Conservation (phyloP, 2,797 vertebrate genomes). For the Champsocephalus gunnari region DNA sequence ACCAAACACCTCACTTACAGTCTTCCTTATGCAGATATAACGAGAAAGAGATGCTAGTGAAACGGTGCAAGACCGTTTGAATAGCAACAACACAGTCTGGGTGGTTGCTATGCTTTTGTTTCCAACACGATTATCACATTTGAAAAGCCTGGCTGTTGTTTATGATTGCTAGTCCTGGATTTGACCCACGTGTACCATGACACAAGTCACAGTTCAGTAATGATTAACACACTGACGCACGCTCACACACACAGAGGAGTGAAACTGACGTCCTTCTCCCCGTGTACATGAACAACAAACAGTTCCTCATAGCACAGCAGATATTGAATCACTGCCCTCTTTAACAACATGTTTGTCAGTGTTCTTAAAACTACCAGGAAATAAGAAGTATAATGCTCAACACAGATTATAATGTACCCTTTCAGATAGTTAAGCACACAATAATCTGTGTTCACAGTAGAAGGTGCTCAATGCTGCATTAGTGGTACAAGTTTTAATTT, state of each 20-base stretch:
- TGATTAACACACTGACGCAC: constrained; percentile 58
- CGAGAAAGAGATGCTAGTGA: constrained; percentile 5
- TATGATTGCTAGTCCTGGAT: constrained; percentile 68
- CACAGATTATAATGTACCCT: not conserved
- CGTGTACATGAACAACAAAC: constrained; percentile 42
- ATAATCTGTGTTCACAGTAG: not conserved
- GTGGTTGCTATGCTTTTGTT: constrained; percentile 28
- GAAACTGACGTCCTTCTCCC: constrained; percentile 37
- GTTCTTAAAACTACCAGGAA: not conserved
- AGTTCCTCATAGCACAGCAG: constrained; percentile 24
- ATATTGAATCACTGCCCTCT: constrained; percentile 25
- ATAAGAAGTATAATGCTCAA: not conserved
- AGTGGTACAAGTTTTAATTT: constrained; percentile 7
- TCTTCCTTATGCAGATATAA: constrained; percentile 10
- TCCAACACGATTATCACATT: constrained; percentile 19
- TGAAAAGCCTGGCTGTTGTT: constrained; percentile 53
- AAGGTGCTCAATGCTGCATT: not conserved
- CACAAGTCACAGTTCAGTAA: constrained; percentile 53
- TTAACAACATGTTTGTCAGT: constrained; percentile 5
- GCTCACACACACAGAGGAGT: constrained; percentile 13
- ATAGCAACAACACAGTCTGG: not conserved
- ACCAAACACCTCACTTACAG: not conserved
- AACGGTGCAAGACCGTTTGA: not conserved
- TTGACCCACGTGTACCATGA: constrained; percentile 49
- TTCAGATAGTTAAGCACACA: not conserved